Base-by-base conservation (phyloP, 2,888 invertebrate genomes). In the Hyposoter didymator region DNA sequence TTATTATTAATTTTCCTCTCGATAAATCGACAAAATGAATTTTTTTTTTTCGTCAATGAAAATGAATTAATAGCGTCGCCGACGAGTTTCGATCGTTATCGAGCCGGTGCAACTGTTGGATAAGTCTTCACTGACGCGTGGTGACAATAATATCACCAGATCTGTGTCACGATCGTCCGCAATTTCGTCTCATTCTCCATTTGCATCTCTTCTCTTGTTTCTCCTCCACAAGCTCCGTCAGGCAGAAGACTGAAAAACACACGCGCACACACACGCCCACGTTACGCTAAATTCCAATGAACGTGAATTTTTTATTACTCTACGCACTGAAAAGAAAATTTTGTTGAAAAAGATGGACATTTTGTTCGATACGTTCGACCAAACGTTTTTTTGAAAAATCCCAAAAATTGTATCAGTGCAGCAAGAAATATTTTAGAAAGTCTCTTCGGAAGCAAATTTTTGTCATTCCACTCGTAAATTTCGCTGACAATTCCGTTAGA, bases 91-190 rank as follows among this genome's bases (percentile, higher is more conserved):
- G 64, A 78, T 79, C 64, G 62, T 32, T 64, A 75, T 70, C 67
- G 76, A 73, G 72, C 66, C 69, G 75, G 79, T 55, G 67, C 87
- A 82, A 82, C 82, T 75, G 82, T 78, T 59, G 75, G 45, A 19
- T 83, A 43, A 49, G 73, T 55, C 66, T 49, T 72, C 47, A 59
- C 78, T 43, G 67, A 73, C 67, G 43, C 62, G 72, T 74, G 64
- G 28, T 72, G 66, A 78, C 49, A 49, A 49, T 73, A 80, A 70
- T 82, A 78, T 81, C 76, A 69, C 64, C 49, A 78, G 84, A 87
- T 85, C 84, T 84, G 73, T 86, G 84, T 87, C 88, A 85, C 85
- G 86, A 84, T 88, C 88, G 85, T 59, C 86, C 85, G 82, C 87
- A 84, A 87, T 87, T 88, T 75, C 82, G 85, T 88, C 81, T 82